Evolutionary conservation across 2,888 invertebrate species (phyloP).

Genomic region (Heliconius charithonia): DNA sequence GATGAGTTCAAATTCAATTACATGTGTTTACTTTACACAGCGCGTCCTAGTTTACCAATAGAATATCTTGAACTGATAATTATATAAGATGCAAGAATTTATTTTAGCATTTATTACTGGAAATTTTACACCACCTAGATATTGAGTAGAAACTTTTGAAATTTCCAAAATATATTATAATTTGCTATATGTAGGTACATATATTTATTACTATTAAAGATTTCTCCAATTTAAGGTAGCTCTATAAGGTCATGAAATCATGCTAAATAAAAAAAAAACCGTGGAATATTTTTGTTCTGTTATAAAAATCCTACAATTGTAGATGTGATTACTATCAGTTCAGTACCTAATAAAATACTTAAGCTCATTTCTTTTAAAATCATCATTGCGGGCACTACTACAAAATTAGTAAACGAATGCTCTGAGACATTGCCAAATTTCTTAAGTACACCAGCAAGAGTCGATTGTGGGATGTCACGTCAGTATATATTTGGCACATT

Average conservation of each 20-base stretch:
- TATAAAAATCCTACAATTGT: too few relatives aligned
- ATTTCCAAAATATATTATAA: too few relatives aligned
- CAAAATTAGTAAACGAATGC: not conserved
- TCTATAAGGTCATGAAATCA: too few relatives aligned
- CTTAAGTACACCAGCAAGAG: conserved; percentile 17
- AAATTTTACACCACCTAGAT: too few relatives aligned
- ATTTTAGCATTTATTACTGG: too few relatives aligned
- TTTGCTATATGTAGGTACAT: too few relatives aligned
- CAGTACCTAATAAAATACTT: not conserved
- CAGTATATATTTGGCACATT: conserved; percentile 13
- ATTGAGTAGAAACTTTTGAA: too few relatives aligned
- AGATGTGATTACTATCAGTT: not conserved
- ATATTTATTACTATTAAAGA: too few relatives aligned
- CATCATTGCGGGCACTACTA: conserved; percentile 12
- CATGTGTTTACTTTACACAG: conserved; percentile 34
- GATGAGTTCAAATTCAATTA: conserved; percentile 41
- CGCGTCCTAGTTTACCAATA: conserved; percentile 10
- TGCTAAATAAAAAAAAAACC: too few relatives aligned
- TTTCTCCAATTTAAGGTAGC: too few relatives aligned
- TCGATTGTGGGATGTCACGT: conserved; percentile 14
- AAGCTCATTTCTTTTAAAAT: not conserved
- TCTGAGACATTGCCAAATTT: conserved; percentile 30
- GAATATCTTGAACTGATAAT: not conserved
- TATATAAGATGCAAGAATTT: not conserved
- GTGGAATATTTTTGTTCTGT: too few relatives aligned